Evolutionary conservation across 2,888 invertebrate species (phyloP), one percentile per base, ranked within the genome.

Genomic region (Eutolmus rufibarbis): DNA sequence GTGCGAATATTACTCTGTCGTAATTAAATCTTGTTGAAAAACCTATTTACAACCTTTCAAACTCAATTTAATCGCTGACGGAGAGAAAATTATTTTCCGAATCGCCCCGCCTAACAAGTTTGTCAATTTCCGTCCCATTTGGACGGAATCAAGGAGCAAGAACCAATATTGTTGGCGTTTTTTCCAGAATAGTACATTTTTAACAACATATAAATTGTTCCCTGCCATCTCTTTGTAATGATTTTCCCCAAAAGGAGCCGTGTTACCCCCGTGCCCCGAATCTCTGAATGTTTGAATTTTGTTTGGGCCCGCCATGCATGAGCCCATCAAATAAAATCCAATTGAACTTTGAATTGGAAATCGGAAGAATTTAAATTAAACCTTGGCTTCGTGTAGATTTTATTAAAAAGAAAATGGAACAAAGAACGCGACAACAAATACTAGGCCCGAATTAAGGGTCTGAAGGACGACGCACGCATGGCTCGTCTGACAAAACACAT

Each of bases 301-400:
- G 1, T 31, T 19, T 46, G 14, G 43, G 1, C 51, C 31, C 51
- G 16, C 56, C 51, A 79, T 79, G 79, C 51, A 66, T 66, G 66
- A 23, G 4, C 66, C 51, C 46, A 79, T 79, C 28, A 79, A 79
- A 79, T 51, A n/a, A 79, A 79, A 79, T 79, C 79, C 51, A 79
- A 79, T 79, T 79, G 79, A 79, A 79, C 79, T 79, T 79, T 79
- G 79, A 51, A 23, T 51, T 79, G 51, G 31, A 56, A 79, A 79
- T 79, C 79, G 79, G 31, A 79, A 79, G 79, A 51, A 79, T 79
- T 79, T 51, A 79, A 79, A 56, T 79, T 79, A 79, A 79, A 79
- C 46, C n/a, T 79, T 51, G 51, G 51, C 16, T 28, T 79, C 51
- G 79, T 79, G 5, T 79, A 79, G 51, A 79, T 46, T 79, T 79